Base-by-base conservation (phyloP, 2,797 vertebrate species). In the Melanotaenia trifasciata region DNA sequence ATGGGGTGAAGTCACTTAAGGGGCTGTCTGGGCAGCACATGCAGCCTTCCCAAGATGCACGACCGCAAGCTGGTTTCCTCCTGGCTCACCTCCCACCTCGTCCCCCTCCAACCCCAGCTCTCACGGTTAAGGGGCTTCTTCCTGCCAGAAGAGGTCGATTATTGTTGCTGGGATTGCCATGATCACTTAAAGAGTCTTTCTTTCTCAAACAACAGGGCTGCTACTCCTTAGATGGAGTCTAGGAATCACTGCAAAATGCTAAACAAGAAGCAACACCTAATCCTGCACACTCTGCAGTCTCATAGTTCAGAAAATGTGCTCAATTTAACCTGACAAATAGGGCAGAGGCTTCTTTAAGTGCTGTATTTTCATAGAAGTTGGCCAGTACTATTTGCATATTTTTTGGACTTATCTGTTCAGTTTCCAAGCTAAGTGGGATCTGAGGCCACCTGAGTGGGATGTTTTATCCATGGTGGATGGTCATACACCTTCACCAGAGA, bases 101-200 rank as follows among this genome's bases (percentile, higher is more conserved):
- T 28, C 36, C 11, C 63, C 79, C 70, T 72, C 58, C 74, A 75
- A 68, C 69, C 67, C 75, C 68, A 33, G 77, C 81, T 84, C 86
- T 84, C 82, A 91, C 83, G 89, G 90, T 89, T 88, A 78, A 87
- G 90, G 86, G 79, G 70, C 84, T 89, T 86, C 82, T 92, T 93
- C 18, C 65, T 63, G 40, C 58, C 58, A 74, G 76, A 87, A 81
- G 83, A 90, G 84, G 90, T 87, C 18, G 74, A 64, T 83, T 91
- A 87, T 84, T 90, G 87, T 85, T 90, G 84, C 79, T 89, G 79
- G 87, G 90, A 91, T 87, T 84, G 84, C 81, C 77, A 73, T 10
- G 63, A 86, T 79, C 88, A 88, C 90, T 92, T 90, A 87, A 76
- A 85, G 77, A 65, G 74, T 71, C 8, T 45, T 64, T 84, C 87